Conservation (phyloP, 2,113 vertebrate species). For the Brienomyrus brachyistius region DNA sequence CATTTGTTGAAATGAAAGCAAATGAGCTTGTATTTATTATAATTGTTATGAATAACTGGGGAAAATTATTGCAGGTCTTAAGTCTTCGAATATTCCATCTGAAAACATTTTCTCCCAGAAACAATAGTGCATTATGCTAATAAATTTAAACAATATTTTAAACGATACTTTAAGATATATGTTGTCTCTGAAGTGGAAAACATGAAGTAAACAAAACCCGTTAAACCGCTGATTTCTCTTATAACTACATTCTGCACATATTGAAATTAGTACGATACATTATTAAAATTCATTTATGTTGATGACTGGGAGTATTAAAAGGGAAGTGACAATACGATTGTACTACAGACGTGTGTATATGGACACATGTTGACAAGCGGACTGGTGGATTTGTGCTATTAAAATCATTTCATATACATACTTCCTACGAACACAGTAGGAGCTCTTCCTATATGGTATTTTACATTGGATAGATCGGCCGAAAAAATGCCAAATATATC, state of each 20-base stretch:
- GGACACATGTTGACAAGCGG: not conserved
- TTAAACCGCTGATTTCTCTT: not conserved
- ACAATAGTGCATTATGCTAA: not conserved
- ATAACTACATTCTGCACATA: not conserved
- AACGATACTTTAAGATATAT: not conserved
- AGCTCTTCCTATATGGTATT: not conserved
- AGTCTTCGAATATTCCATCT: not conserved
- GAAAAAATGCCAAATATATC: not conserved
- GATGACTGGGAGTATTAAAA: not conserved
- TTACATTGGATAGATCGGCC: not conserved
- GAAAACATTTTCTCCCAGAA: not conserved
- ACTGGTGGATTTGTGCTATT: not conserved
- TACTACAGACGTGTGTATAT: not conserved
- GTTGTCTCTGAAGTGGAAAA: not conserved
- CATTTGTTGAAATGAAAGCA: not conserved
- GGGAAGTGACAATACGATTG: not conserved
- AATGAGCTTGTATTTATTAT: not conserved
- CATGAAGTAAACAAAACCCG: not conserved
- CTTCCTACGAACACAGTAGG: not conserved
- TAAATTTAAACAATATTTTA: not conserved
- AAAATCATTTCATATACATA: not conserved
- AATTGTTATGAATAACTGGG: not conserved
- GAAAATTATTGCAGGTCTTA: not conserved
- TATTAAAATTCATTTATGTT: not conserved
- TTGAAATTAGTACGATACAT: not conserved